A percentile compares a stretch with the other conserved stretches of the same genome.
Conservation (phyloP, 2,113 vertebrate genomes). For the Chaetops frenatus region DNA sequence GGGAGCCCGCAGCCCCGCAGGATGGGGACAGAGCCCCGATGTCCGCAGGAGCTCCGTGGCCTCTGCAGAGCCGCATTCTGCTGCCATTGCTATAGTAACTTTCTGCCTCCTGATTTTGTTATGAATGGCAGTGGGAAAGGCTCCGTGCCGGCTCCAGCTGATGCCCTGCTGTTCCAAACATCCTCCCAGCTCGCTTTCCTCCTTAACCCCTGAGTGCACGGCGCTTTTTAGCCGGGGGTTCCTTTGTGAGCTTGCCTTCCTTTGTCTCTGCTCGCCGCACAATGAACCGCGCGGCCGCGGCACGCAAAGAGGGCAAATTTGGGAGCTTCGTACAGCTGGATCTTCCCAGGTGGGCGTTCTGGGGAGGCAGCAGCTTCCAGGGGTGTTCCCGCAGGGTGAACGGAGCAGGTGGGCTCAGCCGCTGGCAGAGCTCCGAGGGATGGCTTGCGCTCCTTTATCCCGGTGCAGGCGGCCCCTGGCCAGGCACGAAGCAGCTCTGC, state of each 20-base stretch:
- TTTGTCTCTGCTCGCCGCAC: neutral
- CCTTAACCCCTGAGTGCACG: neutral
- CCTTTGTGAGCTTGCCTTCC: neutral
- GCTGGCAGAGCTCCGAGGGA: neutral
- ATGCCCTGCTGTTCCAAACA: conserved; percentile 22
- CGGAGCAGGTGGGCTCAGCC: neutral
- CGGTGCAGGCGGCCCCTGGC: neutral
- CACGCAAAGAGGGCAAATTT: neutral
- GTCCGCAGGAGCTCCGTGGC: neutral
- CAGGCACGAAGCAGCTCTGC: neutral
- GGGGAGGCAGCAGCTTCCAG: neutral
- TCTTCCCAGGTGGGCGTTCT: neutral
- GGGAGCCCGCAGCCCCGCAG: neutral
- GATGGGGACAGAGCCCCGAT: neutral
- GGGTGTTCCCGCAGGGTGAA: neutral
- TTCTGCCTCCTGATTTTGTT: conserved; percentile 15
- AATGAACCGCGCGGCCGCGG: accelerated
- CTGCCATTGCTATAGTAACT: conserved; percentile 58
- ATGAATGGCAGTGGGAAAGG: neutral
- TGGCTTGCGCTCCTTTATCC: neutral
- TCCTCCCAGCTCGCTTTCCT: neutral
- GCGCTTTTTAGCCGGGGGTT: neutral
- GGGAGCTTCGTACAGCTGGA: accelerated
- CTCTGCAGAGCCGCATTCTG: neutral
- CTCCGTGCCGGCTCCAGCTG: conserved; percentile 6